Percentiles rank a stretch among this genome's conserved stretches.
These are phyloP conservation scores for Cyphomyrus discorhynchus DNA, from an alignment of 2,113 vertebrate species.

Conservation along the genomic window DNA sequence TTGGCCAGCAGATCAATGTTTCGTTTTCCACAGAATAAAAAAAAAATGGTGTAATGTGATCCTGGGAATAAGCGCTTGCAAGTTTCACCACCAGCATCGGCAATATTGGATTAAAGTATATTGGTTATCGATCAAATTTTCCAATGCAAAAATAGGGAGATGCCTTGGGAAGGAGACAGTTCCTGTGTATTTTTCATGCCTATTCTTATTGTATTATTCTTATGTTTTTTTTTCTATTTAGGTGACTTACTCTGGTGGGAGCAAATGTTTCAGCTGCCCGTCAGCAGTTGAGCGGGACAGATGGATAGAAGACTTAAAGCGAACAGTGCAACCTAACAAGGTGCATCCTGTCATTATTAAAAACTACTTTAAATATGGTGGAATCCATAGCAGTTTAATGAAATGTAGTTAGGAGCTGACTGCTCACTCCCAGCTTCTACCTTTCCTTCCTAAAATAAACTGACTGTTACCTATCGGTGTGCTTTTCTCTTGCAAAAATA, in stretches of 20 bases:
- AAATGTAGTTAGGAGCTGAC: background rate
- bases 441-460: background rate
- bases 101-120: no score
- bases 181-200: background rate
- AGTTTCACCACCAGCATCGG: no score
- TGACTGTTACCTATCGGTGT: background rate
- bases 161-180: background rate
- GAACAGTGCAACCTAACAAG: constrained; percentile 92
- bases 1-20: no score
- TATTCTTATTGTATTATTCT: background rate
- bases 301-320: constrained; percentile 96
- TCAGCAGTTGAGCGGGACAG: constrained; percentile 94
- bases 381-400: background rate
- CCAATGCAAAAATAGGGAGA: no score
- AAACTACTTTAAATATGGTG: background rate
- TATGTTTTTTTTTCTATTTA: constrained; percentile 38
- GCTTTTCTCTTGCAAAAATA: background rate
- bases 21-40: no score
- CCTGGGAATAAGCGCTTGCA: no score
- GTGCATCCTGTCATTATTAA: constrained; percentile 47
- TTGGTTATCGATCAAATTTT: no score
- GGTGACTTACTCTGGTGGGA: constrained; percentile 88
- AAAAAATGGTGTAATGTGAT: no score
- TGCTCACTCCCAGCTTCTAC: background rate
- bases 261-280: constrained; percentile 91